Evolutionary conservation across 2,797 vertebrate species (phyloP), one percentile per base, ranked within the genome.

Genomic region (Vultur gryphus): DNA sequence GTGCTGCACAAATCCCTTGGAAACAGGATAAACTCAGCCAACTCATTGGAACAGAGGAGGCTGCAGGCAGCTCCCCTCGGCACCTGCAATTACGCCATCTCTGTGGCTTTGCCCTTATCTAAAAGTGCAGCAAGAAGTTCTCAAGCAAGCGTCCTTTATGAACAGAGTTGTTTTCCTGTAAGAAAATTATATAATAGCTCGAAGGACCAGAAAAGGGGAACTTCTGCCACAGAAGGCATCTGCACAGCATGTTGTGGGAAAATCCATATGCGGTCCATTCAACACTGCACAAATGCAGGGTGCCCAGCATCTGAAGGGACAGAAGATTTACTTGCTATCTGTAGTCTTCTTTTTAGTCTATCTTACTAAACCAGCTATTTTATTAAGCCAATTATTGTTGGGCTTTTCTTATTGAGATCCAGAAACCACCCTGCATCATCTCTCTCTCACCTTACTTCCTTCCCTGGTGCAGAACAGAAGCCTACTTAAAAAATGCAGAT

Each of bases 231-330:
- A 18, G 39, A 61, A 75, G 25, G 3, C 19, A 82, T 23, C 41
- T 75, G 17, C 17, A 46, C 11, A 46, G 13, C 0, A 0, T 41
- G 7, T 13, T 21, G 17, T 67, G 29, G 54, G 26, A 80, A 80
- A 76, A 72, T 64, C 31, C 31, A 54, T 2, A 9, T 21, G 7
- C 9, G 6, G 25, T 31, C 25, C 13, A 35, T 54, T 26, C 10
- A 24, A 64, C 8, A 5, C 11, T 62, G 28, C 43, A 71, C 0
- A 3, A 58, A 29, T 54, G 13, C 54, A 84, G 20, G 17, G 5
- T 41, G 7, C 20, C 44, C 29, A 67, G 26, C 49, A 64, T 44
- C 25, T 41, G 44, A 58, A 49, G 13, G 21, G 10, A 49, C 8
- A 43, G 19, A 65, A 89, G 23, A 55, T 43, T 64, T 72, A n/a